phyloP scores from a whole-genome alignment of 2,113 vertebrate genomes.

The Calyptommatus sinebrachiatus region DNA sequence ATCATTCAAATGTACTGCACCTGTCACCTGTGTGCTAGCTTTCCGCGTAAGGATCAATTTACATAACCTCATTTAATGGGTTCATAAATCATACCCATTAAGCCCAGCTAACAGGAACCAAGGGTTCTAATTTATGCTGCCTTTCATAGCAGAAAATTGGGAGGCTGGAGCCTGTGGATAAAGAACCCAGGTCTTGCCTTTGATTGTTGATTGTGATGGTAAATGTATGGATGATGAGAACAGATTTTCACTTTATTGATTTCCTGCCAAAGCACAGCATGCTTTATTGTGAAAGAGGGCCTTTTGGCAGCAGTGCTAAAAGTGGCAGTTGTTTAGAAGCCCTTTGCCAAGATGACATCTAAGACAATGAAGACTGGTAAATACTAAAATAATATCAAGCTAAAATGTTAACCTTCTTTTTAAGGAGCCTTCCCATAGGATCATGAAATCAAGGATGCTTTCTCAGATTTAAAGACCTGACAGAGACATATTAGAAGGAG shows the following conservation, averaged over 20 bases:
- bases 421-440: constrained; percentile 67
- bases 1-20: constrained; percentile 90
- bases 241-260: constrained; percentile 99
- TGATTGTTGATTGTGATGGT: constrained; percentile 99
- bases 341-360: constrained; percentile 84
- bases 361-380: constrained; percentile 81
- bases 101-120: constrained; percentile 98
- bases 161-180: constrained; percentile 98
- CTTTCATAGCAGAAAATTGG: constrained; percentile 99
- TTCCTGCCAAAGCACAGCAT: constrained; percentile 99
- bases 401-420: constrained; percentile 74
- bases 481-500: constrained; percentile 44
- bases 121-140: constrained; percentile 99
- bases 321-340: constrained; percentile 82
- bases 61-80: constrained; percentile 99
- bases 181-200: constrained; percentile 99
- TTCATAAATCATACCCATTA: constrained; percentile 99
- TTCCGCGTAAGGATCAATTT: constrained; percentile 99
- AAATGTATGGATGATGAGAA: constrained; percentile 99
- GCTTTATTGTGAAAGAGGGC: constrained; percentile 89
- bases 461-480: constrained; percentile 41
- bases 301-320: constrained; percentile 81
- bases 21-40: constrained; percentile 99
- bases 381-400: constrained; percentile 82
- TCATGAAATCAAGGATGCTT: constrained; percentile 67